phyloP scores from a whole-genome alignment of 1,140 invertebrate genomes.

The Berghia stephanieae region DNA sequence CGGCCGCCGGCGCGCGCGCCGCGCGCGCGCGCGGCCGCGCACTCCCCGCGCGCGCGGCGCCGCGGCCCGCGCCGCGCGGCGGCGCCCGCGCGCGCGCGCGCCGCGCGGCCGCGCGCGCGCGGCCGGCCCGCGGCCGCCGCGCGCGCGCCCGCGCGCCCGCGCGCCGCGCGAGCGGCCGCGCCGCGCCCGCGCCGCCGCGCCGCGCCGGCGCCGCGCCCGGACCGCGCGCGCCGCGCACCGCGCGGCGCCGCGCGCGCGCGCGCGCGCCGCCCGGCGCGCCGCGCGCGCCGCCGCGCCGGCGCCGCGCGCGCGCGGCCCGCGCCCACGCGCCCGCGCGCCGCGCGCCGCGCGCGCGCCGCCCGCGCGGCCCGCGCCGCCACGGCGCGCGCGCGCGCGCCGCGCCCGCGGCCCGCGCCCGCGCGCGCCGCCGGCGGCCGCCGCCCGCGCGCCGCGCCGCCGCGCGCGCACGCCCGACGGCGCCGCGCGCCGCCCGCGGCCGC shows the following conservation, averaged over 20 bases:
- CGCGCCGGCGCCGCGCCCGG: not conserved
- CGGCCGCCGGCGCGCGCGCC: too few relatives aligned
- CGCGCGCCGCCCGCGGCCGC: not conserved
- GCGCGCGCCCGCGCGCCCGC: not conserved
- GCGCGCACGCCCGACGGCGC: not conserved
- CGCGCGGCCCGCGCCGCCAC: too few relatives aligned
- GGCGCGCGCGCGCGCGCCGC: not conserved
- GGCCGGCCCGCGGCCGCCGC: conserved; percentile 24
- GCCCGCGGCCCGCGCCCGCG: not conserved
- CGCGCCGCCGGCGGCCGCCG: not conserved
- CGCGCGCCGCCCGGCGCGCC: not conserved
- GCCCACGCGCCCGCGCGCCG: too few relatives aligned
- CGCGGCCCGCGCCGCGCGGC: conserved; percentile 27
- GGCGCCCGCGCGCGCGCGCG: too few relatives aligned
- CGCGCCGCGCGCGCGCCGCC: not conserved
- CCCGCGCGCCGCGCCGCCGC: not conserved
- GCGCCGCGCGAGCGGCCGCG: not conserved
- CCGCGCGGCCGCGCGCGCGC: too few relatives aligned
- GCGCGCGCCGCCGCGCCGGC: not conserved
- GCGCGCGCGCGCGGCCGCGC: too few relatives aligned
- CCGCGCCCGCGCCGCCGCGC: not conserved
- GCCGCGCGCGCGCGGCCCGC: too few relatives aligned
- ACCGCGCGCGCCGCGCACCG: not conserved
- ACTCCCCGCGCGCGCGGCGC: too few relatives aligned
- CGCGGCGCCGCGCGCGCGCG: not conserved